Conservation (phyloP, 2,113 vertebrate species). For the Patagioenas fasciata region DNA sequence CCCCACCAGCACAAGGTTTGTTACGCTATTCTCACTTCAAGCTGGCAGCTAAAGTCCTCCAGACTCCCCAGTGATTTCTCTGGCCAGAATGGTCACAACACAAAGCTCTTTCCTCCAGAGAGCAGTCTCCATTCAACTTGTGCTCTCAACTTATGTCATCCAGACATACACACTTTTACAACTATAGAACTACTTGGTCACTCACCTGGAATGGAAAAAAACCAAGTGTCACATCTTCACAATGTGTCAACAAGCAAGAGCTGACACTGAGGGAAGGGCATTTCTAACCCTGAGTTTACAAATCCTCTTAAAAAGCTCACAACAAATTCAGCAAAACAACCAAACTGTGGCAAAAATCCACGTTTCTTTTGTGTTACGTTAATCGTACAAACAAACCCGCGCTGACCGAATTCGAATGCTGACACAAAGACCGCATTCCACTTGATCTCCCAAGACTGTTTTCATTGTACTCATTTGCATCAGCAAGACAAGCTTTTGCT, state of each 20-base stretch:
- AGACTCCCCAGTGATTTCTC: background rate
- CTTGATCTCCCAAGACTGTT: conserved; percentile 41
- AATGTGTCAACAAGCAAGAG: background rate
- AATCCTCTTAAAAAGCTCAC: background rate
- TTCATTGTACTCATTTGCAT: conserved; percentile 60
- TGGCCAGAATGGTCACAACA: background rate
- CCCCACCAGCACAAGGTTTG: background rate
- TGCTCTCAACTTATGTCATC: background rate
- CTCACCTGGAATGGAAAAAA: background rate
- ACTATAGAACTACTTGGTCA: background rate
- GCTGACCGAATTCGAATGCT: background rate
- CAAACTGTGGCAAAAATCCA: background rate
- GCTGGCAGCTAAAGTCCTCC: background rate
- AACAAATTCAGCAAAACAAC: background rate
- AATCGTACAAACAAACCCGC: conserved; percentile 45
- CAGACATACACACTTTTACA: background rate
- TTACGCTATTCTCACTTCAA: background rate
- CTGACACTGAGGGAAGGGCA: accelerated
- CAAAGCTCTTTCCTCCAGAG: background rate
- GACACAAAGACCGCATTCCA: background rate
- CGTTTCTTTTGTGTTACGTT: background rate
- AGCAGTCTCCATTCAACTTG: background rate
- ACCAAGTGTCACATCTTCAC: background rate
- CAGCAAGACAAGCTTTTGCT: conserved; percentile 65
- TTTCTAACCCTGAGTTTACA: background rate